These are phyloP conservation scores for Rhogogaster chlorosoma DNA, from an alignment of 2,888 invertebrate genomes.

Conservation along the genomic window DNA sequence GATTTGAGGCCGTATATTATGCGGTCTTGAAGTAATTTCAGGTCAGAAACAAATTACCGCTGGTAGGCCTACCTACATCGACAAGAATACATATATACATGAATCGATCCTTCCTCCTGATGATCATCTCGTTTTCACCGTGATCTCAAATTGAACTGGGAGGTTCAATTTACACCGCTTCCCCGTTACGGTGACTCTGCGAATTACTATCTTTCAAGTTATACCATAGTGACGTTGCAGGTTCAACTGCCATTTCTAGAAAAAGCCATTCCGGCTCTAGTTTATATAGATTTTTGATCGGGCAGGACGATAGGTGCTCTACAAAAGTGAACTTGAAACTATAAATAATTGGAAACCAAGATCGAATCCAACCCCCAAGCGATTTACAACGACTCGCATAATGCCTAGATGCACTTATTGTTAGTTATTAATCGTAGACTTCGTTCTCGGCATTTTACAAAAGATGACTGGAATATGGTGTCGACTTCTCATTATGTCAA, in stretches of 20 bases:
- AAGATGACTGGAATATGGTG: not conserved
- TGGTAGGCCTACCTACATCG: not conserved
- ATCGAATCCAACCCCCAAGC: not conserved
- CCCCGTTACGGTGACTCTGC: slow-evolving; percentile 16
- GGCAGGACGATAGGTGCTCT: not conserved
- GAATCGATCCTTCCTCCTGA: not conserved
- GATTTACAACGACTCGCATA: not conserved
- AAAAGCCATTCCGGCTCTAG: not conserved
- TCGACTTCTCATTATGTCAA: not conserved
- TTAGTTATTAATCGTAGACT: not conserved
- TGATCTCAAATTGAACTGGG: slow-evolving; percentile 24
- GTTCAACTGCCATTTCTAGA: not conserved
- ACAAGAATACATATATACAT: not conserved
- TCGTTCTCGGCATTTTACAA: not conserved
- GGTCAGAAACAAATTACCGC: not conserved
- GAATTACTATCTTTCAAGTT: not conserved
- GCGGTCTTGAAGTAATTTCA: slow-evolving; percentile 11
- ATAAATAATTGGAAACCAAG: not conserved
- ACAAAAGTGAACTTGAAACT: slow-evolving; percentile 5
- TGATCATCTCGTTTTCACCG: slow-evolving; percentile 5
- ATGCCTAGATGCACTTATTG: not conserved
- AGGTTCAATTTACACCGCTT: not conserved
- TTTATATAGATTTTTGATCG: not conserved
- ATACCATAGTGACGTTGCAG: not conserved
- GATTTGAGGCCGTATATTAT: not conserved